Evolutionary conservation across 2,113 vertebrate species (phyloP).

Genomic region (Marmota monax): DNA sequence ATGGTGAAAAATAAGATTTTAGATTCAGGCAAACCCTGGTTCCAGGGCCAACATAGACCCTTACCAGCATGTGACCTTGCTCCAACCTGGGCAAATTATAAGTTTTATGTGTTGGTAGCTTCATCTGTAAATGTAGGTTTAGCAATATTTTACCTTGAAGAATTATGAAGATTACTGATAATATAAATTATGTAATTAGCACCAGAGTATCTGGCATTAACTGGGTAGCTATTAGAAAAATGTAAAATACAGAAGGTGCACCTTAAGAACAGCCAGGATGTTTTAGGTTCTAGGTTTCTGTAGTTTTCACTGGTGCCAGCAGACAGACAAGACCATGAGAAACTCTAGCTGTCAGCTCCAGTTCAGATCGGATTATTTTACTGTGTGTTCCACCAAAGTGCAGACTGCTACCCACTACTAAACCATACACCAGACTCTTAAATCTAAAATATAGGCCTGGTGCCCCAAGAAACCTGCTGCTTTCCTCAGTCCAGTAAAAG

Average conservation of each 20-base stretch:
- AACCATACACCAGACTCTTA: background rate
- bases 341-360: background rate
- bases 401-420: background rate
- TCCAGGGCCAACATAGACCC: background rate
- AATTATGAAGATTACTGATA: background rate
- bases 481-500: background rate
- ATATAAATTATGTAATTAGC: background rate
- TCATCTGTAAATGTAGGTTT: background rate
- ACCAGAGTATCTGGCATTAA: background rate
- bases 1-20: background rate
- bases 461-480: background rate
- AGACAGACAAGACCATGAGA: background rate
- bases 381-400: background rate
- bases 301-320: background rate
- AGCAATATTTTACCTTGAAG: background rate
- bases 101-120: background rate
- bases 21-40: background rate
- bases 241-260: background rate
- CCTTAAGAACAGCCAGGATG: background rate
- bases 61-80: background rate
- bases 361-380: background rate
- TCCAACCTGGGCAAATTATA: background rate
- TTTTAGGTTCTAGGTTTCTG: background rate
- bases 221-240: constrained; percentile 41
- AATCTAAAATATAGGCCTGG: background rate